A percentile compares a stretch with the other conserved stretches of the same genome.
phyloP scores from a whole-genome alignment of 2,888 invertebrate species.

The Papilio demoleus region DNA sequence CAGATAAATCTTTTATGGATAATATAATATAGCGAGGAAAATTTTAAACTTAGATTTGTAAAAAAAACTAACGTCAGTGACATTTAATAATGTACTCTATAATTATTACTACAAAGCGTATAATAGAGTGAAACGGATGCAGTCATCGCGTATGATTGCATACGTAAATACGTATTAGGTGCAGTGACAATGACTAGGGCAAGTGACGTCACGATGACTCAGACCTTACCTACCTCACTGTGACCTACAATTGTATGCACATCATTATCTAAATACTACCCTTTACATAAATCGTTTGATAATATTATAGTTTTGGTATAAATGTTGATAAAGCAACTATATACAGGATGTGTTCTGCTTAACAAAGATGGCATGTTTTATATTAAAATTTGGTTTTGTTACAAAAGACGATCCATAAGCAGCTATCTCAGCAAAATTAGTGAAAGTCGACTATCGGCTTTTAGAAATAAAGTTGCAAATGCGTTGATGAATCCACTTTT shows the following conservation, averaged over 20 bases:
- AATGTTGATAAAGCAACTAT: too few species aligned
- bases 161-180: constrained; percentile 12
- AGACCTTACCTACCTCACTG: constrained; percentile 37
- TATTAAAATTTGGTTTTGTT: too few species aligned
- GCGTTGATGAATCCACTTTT: too few species aligned
- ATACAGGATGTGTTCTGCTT: too few species aligned
- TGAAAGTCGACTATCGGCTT: too few species aligned
- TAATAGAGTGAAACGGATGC: constrained; percentile 17
- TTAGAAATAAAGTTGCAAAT: too few species aligned
- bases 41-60: constrained; percentile 11
- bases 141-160: constrained; percentile 32
- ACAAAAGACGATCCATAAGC: too few species aligned
- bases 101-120: neutral
- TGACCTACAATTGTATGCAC: constrained; percentile 28
- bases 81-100: constrained; percentile 19
- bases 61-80: neutral
- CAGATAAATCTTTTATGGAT: neutral
- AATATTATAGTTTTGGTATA: neutral
- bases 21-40: constrained; percentile 2
- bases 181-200: constrained; percentile 9
- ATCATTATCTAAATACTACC: constrained; percentile 13
- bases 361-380: too few species aligned
- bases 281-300: constrained; percentile 13
- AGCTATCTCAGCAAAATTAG: too few species aligned
- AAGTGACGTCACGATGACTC: constrained; percentile 38